Evolutionary conservation across 2,888 invertebrate genomes (phyloP).

Genomic region (Cantharis nigra): DNA sequence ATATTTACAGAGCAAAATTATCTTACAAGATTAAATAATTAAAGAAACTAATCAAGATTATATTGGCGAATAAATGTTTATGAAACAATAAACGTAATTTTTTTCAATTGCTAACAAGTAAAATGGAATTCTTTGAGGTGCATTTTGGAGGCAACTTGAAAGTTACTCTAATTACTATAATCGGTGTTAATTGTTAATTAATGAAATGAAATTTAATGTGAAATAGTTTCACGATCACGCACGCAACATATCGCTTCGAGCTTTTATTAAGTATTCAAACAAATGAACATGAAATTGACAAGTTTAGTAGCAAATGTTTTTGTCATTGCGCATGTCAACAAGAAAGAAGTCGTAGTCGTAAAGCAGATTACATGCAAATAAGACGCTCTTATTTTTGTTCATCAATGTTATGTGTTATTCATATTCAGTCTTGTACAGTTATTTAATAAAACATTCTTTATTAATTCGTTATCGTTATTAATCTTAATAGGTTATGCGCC

Average conservation of each 20-base stretch:
- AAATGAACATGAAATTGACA: no score
- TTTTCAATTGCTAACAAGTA: background rate
- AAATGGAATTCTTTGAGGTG: background rate
- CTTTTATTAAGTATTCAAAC: no score
- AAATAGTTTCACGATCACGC: background rate
- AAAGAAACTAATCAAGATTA: background rate
- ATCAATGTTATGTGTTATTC: no score
- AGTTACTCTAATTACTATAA: background rate
- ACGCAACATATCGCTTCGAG: slow-evolving; percentile 5
- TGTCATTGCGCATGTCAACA: no score
- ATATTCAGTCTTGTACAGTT: no score
- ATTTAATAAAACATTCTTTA: no score
- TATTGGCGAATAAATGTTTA: background rate
- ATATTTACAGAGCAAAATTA: background rate
- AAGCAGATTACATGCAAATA: no score
- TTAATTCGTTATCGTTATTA: no score
- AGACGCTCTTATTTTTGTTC: no score
- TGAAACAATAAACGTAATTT: background rate
- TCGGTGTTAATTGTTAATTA: background rate
- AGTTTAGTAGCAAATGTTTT: no score
- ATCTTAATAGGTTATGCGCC: no score
- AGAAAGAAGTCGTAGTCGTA: no score
- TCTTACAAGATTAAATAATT: background rate
- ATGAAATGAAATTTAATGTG: background rate
- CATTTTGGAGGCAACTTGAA: background rate